phyloP scores from a whole-genome alignment of 2,888 invertebrate species.

The Drosophila koepferae region DNA sequence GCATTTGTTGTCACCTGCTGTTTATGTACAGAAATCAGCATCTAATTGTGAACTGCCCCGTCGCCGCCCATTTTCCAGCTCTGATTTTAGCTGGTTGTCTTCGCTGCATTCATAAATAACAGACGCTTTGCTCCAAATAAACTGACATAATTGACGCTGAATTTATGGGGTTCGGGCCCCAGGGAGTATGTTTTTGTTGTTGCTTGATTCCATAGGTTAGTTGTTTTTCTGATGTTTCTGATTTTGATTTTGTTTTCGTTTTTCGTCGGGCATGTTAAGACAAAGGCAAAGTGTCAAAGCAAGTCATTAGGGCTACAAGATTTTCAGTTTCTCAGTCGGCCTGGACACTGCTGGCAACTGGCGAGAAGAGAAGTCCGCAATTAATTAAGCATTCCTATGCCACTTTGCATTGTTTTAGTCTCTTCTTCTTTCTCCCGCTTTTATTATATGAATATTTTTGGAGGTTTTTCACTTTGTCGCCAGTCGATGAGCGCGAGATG shows the following conservation, averaged over 20 bases:
- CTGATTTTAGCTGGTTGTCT: slow-evolving; percentile 11
- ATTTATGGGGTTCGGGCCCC: slow-evolving; percentile 63
- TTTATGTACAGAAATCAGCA: slow-evolving; percentile 72
- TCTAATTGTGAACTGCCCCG: slow-evolving; percentile 78
- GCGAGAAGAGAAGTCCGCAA: slow-evolving; percentile 40
- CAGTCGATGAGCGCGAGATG: slow-evolving; percentile 51
- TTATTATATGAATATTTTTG: slow-evolving; percentile 32
- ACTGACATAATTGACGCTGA: slow-evolving; percentile 79
- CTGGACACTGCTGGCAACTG: slow-evolving; percentile 18
- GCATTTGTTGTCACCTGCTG: slow-evolving; percentile 77
- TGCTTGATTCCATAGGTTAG: neutral
- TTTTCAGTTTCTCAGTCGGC: slow-evolving; percentile 35
- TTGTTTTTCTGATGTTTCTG: neutral
- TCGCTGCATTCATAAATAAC: slow-evolving; percentile 65
- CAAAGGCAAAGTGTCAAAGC: slow-evolving; percentile 81
- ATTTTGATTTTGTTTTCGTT: slow-evolving; percentile 9
- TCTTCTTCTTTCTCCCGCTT: slow-evolving; percentile 19
- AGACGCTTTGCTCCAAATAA: slow-evolving; percentile 81
- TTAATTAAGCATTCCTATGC: slow-evolving; percentile 70
- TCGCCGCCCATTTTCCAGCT: slow-evolving; percentile 56
- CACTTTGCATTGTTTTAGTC: slow-evolving; percentile 49
- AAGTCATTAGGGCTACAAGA: slow-evolving; percentile 77
- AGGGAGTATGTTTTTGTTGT: slow-evolving; percentile 22
- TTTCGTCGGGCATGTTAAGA: slow-evolving; percentile 63
- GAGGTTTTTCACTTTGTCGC: slow-evolving; percentile 68